Percentiles rank a stretch among this genome's conserved stretches.
Conservation (phyloP, 2,797 vertebrate species). For the Pyrrhura leucotis region DNA sequence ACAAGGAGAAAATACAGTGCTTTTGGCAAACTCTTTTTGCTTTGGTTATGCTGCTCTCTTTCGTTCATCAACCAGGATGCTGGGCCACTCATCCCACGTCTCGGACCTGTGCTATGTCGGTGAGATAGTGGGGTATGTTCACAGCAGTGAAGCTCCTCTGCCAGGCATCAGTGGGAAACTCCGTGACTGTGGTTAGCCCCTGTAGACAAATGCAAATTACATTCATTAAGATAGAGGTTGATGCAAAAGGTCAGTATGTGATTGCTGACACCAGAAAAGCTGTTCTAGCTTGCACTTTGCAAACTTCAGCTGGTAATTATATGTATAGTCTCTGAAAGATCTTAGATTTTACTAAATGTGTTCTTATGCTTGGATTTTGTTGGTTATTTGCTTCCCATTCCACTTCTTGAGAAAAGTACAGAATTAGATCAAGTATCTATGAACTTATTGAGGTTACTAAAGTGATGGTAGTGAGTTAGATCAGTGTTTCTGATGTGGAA, state of each 20-base stretch:
- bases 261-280: not conserved
- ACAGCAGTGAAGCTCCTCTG: not conserved
- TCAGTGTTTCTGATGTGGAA: not conserved
- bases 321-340: not conserved
- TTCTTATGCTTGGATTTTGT: not conserved
- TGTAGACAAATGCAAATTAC: not conserved
- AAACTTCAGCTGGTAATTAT: not conserved
- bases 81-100: not conserved
- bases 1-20: not conserved
- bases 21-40: not conserved
- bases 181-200: not conserved
- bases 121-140: not conserved
- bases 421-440: not conserved
- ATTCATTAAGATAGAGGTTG: not conserved
- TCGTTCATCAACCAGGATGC: not conserved
- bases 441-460: not conserved
- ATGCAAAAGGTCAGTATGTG: not conserved
- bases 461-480: not conserved
- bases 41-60: not conserved
- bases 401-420: not conserved
- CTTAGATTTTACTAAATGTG: not conserved
- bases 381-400: not conserved
- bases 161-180: accelerated
- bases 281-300: not conserved
- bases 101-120: not conserved